These are phyloP conservation scores for Vimba vimba DNA, from an alignment of 2,113 vertebrate genomes.

Conservation along the genomic window DNA sequence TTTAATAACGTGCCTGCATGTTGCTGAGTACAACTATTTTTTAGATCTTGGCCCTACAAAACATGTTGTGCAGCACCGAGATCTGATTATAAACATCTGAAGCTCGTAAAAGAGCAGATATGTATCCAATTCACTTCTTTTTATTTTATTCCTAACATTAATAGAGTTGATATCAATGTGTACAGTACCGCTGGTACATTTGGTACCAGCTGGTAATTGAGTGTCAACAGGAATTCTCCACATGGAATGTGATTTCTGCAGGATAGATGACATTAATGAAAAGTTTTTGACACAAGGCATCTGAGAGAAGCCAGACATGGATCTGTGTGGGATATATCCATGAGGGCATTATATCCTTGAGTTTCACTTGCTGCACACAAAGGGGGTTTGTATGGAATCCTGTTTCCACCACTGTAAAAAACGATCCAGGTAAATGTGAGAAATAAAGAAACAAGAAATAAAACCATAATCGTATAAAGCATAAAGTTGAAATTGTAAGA, in stretches of 20 bases:
- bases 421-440: not conserved
- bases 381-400: constrained; percentile 40
- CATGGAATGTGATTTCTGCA: constrained; percentile 8
- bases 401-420: not conserved
- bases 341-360: constrained; percentile 39
- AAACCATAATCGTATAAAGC: not conserved
- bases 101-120: constrained; percentile 36
- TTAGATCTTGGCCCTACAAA: constrained; percentile 16
- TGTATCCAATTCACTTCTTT: not conserved
- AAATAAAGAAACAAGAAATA: not conserved
- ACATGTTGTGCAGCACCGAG: constrained; percentile 24
- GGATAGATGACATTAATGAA: constrained; percentile 17
- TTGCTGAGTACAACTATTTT: constrained; percentile 35
- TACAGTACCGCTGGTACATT: constrained; percentile 23
- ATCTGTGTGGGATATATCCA: constrained; percentile 37
- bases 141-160: constrained; percentile 1
- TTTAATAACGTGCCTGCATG: constrained; percentile 31
- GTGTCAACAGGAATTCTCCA: constrained; percentile 53
- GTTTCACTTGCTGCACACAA: constrained; percentile 51
- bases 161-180: constrained; percentile 32
- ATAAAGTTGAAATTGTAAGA: not conserved
- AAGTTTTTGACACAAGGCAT: constrained; percentile 37
- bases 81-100: constrained; percentile 46
- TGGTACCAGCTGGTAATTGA: constrained; percentile 45
- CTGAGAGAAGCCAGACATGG: constrained; percentile 47